Percentiles rank a stretch among this genome's conserved stretches.
Evolutionary conservation across 2,888 invertebrate species (phyloP).

Genomic region (Cheilosia urbana): DNA sequence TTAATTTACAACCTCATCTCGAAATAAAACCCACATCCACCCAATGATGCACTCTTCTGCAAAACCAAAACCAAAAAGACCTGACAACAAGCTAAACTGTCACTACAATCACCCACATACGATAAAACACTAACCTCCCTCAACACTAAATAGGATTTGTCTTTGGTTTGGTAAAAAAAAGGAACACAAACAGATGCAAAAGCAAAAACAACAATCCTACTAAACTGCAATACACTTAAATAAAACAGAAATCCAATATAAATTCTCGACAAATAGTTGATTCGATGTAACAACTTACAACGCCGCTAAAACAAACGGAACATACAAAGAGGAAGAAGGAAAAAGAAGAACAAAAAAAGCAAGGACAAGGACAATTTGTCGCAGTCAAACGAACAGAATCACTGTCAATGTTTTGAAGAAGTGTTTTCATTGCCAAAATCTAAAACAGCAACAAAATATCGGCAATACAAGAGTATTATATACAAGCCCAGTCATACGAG

Average conservation of each 20-base stretch:
- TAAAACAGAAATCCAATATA: conserved; percentile 49
- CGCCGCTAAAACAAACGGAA: conserved; percentile 21
- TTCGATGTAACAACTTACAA: conserved; percentile 30
- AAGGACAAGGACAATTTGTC: conserved; percentile 64
- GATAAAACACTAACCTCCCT: conserved; percentile 14
- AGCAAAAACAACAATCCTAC: conserved; percentile 7
- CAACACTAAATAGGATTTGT: conserved; percentile 9
- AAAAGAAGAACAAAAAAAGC: not conserved
- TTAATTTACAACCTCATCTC: conserved; percentile 20
- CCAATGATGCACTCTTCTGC: conserved; percentile 3
- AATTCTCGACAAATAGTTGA: conserved; percentile 55
- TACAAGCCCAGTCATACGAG: not conserved
- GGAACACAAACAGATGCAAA: not conserved
- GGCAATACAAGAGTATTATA: not conserved
- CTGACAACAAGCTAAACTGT: conserved; percentile 14
- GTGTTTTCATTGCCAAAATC: conserved; percentile 72
- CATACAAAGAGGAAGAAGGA: conserved; percentile 21
- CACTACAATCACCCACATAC: conserved; percentile 2
- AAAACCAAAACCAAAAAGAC: conserved; percentile 1
- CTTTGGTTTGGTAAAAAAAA: not conserved
- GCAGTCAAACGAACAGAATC: conserved; percentile 66
- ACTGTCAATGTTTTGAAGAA: conserved; percentile 72
- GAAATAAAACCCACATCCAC: conserved; percentile 3
- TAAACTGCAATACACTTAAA: conserved; percentile 30
- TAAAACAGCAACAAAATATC: conserved; percentile 19